Evolutionary conservation across 2,888 invertebrate species (phyloP), one percentile per base, ranked within the genome.

Genomic region (Globia sparganii): DNA sequence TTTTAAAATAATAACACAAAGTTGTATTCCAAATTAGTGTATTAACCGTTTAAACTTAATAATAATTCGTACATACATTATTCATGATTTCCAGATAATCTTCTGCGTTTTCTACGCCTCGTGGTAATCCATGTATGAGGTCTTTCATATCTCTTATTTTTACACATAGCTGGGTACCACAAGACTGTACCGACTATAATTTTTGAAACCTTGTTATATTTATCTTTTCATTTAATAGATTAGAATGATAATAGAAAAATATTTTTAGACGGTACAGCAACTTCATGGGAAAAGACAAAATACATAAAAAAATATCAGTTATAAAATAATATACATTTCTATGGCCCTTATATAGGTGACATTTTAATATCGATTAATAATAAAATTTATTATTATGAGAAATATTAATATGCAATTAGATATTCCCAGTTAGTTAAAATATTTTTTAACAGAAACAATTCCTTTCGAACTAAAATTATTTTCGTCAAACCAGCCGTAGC

Each of bases 1-100:
- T 43, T 70, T 53, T 66, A 21, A 43, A 82, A 80, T 76, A 77
- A 83, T 71, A 79, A 68, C 28, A 72, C 71, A 77, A 43, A 58
- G 21, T 11, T 11, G 4, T 31, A 25, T 31, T 68, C 21, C 15
- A 56, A 64, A 79, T 70, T 11, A 43, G 56, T 82, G 71, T 82
- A 74, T 79, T 81, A 59, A 61, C 43, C 0, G 18, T 61, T 28
- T 8, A 18, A 71, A 58, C 46, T 58, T 64, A 34, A 58, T 71
- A 58, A 40, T 77, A 37, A n/a, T 61, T 67, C 4, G 61, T 72
- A 73, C 70, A 70, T 70, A 75, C 72, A 83, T 73, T 75, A 79
- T 73, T 83, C 58, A 71, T 80, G 46, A 79, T 67, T 75, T 59
- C 75, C 72, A 21, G 25, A 43, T 15, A 75, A 68, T 59, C 37